Base-by-base conservation (phyloP, 2,888 invertebrate genomes). In the Philereme vetulata region DNA sequence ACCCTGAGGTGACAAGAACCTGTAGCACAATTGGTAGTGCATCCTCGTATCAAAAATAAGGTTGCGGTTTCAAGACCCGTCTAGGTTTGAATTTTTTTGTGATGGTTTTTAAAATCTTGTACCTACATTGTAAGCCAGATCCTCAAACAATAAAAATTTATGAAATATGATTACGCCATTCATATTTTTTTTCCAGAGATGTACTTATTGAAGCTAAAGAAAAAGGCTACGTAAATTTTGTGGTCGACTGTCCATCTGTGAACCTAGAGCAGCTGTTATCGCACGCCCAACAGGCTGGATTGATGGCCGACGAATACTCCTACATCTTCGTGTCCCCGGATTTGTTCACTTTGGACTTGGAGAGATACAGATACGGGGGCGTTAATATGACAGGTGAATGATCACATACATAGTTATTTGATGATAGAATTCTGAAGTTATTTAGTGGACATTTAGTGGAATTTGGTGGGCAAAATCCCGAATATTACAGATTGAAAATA, bases 251-350 rank as follows among this genome's bases (percentile, higher is more conserved):
- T 72, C 94, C 95, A 0, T 92, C 94, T 11, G 93, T 93, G 1
- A 76, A 87, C 48, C 68, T 93, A 43, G 85, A 87, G 33, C 83
- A 81, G 60, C 60, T 92, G 2, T 69, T 93, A 5, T 76, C 73
- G 0, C 96, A 97, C 83, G 96, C 96, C 0, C 96, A 96, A 84
- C 97, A 97, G 93, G 95, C 98, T 51, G 97, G 97, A 0, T 86
- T 98, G 72, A 94, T 98, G 93, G 95, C 96, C 0, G 95, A 96
- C 53, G 93, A 95, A 54, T 95, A 96, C 76, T 95, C 95, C 61
- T 96, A 96, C 72, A 94, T 98, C 56, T 94, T 98, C 56, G 94
- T 96, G 0, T 95, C 95, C 34, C 90, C 97, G 82, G 97, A 97
- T 82, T 87, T 97, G 56, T 96, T 97, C 68, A 96, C 96, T 0